These are phyloP conservation scores for Anguilla marmorata DNA, from an alignment of 2,797 vertebrate species.

Conservation along the genomic window DNA sequence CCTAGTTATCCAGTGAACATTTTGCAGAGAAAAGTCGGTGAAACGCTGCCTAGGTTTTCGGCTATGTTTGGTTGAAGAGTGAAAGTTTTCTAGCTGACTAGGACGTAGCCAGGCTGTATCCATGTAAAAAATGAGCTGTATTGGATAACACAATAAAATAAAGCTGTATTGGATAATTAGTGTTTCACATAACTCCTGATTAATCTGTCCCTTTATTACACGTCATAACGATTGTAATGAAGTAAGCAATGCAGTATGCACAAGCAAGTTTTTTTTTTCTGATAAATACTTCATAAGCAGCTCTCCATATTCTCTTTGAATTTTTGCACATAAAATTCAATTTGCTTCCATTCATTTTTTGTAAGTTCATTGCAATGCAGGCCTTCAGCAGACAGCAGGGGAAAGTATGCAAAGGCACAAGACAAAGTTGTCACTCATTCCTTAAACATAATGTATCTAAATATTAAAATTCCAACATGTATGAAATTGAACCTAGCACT, in stretches of 20 bases:
- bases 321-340: background rate
- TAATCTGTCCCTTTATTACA: background rate
- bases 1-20: background rate
- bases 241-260: background rate
- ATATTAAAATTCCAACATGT: background rate
- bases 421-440: background rate
- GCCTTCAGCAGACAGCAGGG: background rate
- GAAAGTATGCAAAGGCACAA: background rate
- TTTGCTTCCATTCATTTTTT: background rate
- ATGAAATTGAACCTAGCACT: background rate
- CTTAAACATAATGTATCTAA: background rate
- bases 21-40: too few relatives aligned
- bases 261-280: background rate
- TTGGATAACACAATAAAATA: too few relatives aligned
- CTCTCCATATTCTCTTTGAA: background rate
- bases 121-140: too few relatives aligned
- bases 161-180: background rate
- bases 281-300: background rate
- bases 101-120: too few relatives aligned
- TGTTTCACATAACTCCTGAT: background rate
- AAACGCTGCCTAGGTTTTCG: too few relatives aligned
- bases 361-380: background rate
- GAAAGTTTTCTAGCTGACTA: too few relatives aligned
- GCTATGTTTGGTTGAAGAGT: too few relatives aligned
- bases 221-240: background rate